Percentiles rank a stretch among this genome's conserved stretches.
Evolutionary conservation across 2,113 vertebrate species (phyloP).

Genomic region (Columba janthina): DNA sequence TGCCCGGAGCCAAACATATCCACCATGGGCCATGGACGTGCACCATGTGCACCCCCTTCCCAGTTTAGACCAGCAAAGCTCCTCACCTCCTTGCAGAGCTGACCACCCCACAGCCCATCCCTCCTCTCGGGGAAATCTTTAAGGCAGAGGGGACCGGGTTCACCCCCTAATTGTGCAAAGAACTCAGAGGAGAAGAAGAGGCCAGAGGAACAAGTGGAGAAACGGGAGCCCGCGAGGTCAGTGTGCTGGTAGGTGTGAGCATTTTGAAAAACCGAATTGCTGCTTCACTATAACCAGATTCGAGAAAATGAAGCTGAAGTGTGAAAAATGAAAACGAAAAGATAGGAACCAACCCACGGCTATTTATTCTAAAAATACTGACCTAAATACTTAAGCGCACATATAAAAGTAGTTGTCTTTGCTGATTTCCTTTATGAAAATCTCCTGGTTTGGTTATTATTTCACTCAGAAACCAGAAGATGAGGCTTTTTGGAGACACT

Average conservation of each 20-base stretch:
- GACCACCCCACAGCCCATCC: background rate
- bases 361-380: constrained; percentile 72
- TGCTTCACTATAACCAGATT: constrained; percentile 44
- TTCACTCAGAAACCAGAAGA: background rate
- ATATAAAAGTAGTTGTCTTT: constrained; percentile 70
- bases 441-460: constrained; percentile 29
- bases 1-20: background rate
- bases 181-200: background rate
- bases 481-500: background rate
- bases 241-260: background rate
- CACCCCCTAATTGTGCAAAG: background rate
- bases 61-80: background rate
- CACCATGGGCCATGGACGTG: fast-evolving
- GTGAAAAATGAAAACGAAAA: constrained; percentile 68
- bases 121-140: background rate
- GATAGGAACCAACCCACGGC: constrained; percentile 68
- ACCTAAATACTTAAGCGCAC: constrained; percentile 68
- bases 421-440: constrained; percentile 57
- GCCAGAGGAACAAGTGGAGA: background rate
- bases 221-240: background rate
- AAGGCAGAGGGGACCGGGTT: background rate
- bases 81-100: background rate
- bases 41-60: background rate
- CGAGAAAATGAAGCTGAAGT: constrained; percentile 60
- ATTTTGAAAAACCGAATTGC: constrained; percentile 34